phyloP scores from a whole-genome alignment of 2,797 vertebrate genomes.

The Diglossa cyanea region DNA sequence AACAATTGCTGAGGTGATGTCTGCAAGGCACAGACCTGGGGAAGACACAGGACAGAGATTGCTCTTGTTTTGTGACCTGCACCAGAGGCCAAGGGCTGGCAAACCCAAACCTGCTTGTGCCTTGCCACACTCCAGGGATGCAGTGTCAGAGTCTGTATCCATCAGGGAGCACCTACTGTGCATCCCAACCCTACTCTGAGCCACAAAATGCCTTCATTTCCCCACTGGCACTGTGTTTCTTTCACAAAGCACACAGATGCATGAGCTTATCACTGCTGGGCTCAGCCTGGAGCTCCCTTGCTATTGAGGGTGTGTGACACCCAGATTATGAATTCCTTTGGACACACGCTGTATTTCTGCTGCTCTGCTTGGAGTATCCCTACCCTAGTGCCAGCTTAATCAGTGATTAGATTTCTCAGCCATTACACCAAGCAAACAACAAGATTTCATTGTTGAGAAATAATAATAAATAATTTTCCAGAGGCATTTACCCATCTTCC shows the following conservation, averaged over 20 bases:
- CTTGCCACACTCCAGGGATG: neutral
- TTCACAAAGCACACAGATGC: neutral
- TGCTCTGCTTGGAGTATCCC: neutral
- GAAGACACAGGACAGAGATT: neutral
- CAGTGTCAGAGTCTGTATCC: neutral
- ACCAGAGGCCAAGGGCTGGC: neutral
- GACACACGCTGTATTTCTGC: neutral
- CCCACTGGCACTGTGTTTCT: neutral
- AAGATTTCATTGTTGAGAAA: neutral
- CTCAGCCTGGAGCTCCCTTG: neutral
- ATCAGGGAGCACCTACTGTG: fast-evolving
- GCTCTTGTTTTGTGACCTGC: neutral
- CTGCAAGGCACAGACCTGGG: conserved; percentile 6
- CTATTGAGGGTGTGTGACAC: neutral
- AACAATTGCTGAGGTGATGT: conserved; percentile 59
- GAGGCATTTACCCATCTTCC: neutral
- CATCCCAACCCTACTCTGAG: neutral
- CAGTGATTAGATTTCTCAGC: neutral
- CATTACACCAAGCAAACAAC: neutral
- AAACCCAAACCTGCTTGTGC: neutral
- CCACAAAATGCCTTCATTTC: neutral
- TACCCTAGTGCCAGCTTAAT: neutral
- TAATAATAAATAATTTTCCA: neutral
- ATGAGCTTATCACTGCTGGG: neutral
- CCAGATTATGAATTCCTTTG: neutral